Percentiles rank a stretch among this genome's conserved stretches.
These are phyloP conservation scores for Rattus norvegicus DNA, from an alignment of 2,113 vertebrate genomes.

Conservation along the genomic window GRCr8 NC_086035.1:13717501-13718000, in stretches of 20 bases:
- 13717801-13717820: conserved; percentile 82
- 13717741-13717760: accelerated
- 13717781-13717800: not conserved
- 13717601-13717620: not conserved
- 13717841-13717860: conserved; percentile 55
- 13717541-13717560: not conserved
- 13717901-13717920: conserved; percentile 75
- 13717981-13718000: not conserved
- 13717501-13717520: not conserved
- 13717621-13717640: not conserved
- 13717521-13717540: not conserved
- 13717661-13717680: not conserved
- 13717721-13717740: not conserved
- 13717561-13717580: not conserved
- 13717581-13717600: not conserved
- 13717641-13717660: not conserved
- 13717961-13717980: conserved; percentile 29
- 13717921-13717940: conserved; percentile 80
- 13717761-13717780: accelerated
- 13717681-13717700: not conserved
- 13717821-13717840: conserved; percentile 59
- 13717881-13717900: conserved; percentile 78
- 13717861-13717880: conserved; percentile 71
- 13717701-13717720: not conserved
- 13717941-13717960: not conserved